Evolutionary conservation across 2,113 vertebrate genomes (phyloP).

Genomic region (Syngnathoides biaculeatus): DNA sequence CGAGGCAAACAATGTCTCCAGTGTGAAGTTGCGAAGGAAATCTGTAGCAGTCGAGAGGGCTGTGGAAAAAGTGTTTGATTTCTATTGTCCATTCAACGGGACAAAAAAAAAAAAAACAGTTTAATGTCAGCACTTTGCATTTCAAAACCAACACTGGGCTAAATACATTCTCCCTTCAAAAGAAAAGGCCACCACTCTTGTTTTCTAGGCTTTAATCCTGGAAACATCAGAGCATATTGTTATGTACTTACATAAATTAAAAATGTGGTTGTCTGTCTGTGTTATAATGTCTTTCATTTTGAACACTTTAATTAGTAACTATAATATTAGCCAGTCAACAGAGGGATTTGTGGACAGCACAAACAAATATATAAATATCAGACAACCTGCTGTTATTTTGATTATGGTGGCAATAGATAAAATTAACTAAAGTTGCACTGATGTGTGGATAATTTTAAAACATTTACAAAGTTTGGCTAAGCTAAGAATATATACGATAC

Average conservation of each 20-base stretch:
- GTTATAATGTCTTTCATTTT: too few relatives aligned
- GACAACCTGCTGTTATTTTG: too few relatives aligned
- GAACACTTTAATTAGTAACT: background rate
- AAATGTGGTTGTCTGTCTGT: background rate
- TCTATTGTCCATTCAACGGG: background rate
- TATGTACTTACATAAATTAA: background rate
- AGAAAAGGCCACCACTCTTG: background rate
- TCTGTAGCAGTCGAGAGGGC: background rate
- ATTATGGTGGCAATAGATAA: too few relatives aligned
- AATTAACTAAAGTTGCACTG: too few relatives aligned
- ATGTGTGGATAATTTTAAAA: too few relatives aligned
- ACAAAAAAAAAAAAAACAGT: background rate
- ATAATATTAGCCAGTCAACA: background rate
- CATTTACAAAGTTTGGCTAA: too few relatives aligned
- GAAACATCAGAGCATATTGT: background rate
- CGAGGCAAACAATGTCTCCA: slow-evolving; percentile 55
- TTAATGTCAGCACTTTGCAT: background rate
- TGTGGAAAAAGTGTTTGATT: background rate
- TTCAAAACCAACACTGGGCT: background rate
- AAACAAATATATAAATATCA: too few relatives aligned
- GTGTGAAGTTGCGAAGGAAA: slow-evolving; percentile 22
- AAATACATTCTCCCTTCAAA: background rate
- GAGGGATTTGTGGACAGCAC: background rate
- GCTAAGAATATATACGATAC: too few relatives aligned
- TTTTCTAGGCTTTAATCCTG: background rate